phyloP scores from a whole-genome alignment of 2,113 vertebrate species.

The Phylloscopus trochilus region DNA sequence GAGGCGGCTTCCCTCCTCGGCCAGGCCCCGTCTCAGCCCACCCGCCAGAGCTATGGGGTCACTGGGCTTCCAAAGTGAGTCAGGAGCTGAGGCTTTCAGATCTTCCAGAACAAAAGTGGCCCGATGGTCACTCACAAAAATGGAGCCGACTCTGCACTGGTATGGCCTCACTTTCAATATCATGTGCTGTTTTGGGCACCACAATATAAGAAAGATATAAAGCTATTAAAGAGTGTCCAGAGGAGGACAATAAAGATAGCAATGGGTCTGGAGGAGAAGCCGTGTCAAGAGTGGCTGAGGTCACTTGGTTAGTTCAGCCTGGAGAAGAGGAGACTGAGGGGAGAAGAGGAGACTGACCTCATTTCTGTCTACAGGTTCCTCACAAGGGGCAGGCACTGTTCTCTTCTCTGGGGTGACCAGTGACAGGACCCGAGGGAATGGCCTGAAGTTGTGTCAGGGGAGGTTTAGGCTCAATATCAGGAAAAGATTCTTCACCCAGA shows the following conservation, averaged over 20 bases:
- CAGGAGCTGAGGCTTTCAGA: not conserved
- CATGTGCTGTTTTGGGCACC: not conserved
- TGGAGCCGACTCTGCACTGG: not conserved
- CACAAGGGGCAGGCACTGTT: not conserved
- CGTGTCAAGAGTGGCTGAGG: rapidly evolving
- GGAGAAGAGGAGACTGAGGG: not conserved
- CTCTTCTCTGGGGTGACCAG: not conserved
- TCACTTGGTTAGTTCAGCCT: not conserved
- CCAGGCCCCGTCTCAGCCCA: not conserved
- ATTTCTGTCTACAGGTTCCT: not conserved
- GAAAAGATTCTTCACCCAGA: not conserved
- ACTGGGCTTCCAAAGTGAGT: too few species aligned
- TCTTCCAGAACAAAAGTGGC: not conserved
- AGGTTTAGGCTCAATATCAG: not conserved
- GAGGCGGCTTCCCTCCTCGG: not conserved
- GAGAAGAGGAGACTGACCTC: not conserved
- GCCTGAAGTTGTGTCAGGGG: not conserved
- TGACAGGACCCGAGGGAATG: not conserved
- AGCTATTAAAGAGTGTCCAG: not conserved
- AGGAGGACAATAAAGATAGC: not conserved
- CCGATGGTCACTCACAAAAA: not conserved
- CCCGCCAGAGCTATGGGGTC: not conserved
- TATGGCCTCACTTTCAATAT: not conserved
- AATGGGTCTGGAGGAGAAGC: not conserved
- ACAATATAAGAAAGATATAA: not conserved